Conservation (phyloP, 2,113 vertebrate species). For the Crocuta crocuta region DNA sequence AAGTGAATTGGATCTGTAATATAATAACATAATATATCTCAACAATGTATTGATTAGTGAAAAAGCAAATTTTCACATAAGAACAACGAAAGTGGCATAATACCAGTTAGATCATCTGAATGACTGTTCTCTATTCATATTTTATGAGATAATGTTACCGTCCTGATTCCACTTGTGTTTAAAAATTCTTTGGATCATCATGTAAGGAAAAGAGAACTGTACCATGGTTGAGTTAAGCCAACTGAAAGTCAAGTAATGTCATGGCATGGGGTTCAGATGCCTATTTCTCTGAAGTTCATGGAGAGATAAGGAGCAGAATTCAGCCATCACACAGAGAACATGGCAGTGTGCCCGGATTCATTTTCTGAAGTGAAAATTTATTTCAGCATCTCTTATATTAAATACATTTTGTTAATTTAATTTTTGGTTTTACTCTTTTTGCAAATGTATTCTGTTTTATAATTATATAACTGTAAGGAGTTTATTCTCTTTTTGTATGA, state of each 20-base stretch:
- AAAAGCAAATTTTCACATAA: background rate
- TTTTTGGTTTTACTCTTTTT: background rate
- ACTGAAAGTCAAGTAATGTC: constrained; percentile 14
- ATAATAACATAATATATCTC: background rate
- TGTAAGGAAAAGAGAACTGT: background rate
- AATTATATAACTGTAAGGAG: background rate
- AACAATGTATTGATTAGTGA: background rate
- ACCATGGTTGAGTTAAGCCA: background rate
- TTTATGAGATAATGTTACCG: background rate
- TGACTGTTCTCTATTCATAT: background rate
- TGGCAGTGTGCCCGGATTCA: background rate
- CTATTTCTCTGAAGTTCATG: background rate
- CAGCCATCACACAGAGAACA: background rate
- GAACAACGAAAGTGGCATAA: too few relatives aligned
- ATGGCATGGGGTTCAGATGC: background rate
- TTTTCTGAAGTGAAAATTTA: background rate
- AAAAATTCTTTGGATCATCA: background rate
- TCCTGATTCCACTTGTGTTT: background rate
- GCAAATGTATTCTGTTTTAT: background rate
- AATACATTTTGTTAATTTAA: background rate
- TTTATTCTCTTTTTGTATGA: background rate
- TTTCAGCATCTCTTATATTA: background rate
- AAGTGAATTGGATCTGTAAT: background rate
- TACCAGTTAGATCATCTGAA: background rate
- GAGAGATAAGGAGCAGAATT: background rate